Conservation (phyloP, 2,888 invertebrate genomes). For the Entomobrya multifasciata region DNA sequence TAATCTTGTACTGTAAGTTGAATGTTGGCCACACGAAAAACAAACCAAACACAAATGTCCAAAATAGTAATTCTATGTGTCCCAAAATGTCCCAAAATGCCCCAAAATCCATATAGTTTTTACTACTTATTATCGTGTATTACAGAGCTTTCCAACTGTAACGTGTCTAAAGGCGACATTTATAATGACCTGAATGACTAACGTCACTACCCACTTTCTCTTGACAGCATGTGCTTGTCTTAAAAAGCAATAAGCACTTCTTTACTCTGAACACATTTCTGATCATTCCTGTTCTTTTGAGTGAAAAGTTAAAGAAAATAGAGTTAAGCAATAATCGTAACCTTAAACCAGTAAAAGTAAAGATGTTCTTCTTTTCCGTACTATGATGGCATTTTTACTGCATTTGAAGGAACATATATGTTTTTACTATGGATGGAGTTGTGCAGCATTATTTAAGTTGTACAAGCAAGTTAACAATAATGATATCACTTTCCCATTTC, state of each 20-base stretch:
- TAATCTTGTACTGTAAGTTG: no score
- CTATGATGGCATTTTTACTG: constrained; percentile 16
- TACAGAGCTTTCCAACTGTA: not conserved
- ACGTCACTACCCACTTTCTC: constrained; percentile 38
- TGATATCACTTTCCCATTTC: not conserved
- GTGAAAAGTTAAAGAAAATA: constrained; percentile 20
- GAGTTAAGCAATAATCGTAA: constrained; percentile 51
- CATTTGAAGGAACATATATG: not conserved
- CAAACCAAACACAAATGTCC: no score
- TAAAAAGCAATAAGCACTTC: constrained; percentile 33
- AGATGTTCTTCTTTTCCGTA: constrained; percentile 21
- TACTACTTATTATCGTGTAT: no score
- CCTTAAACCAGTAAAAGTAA: constrained; percentile 49
- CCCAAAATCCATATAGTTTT: no score
- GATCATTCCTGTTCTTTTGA: not conserved
- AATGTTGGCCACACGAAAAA: no score
- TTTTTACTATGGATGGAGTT: not conserved
- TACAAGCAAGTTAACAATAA: not conserved
- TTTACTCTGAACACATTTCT: constrained; percentile 12
- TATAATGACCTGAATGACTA: constrained; percentile 42
- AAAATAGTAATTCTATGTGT: no score
- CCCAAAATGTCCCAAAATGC: no score
- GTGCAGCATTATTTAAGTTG: not conserved
- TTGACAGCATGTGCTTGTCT: constrained; percentile 38
- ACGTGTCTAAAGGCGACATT: constrained; percentile 35